Evolutionary conservation across 1,140 invertebrate species (phyloP), one percentile per base, ranked within the genome.

Genomic region (Eumaeus atala): DNA sequence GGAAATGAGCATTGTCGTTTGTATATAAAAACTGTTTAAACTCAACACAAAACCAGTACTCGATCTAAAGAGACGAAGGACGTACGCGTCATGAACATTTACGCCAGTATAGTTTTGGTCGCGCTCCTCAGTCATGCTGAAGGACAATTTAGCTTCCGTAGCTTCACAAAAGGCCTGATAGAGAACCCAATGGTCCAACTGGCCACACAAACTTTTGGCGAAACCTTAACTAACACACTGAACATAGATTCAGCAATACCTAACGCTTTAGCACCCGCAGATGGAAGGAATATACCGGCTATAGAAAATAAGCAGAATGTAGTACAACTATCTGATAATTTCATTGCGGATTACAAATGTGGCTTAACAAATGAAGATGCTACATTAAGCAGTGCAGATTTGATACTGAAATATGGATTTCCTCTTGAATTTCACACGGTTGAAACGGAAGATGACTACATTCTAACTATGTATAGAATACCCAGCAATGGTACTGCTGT

Each of bases 371-470:
- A 62, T 48, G 57, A 68, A 59, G 69, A 67, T 50, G 53, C 54
- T 7, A 10, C 48, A 42, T 33, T 68, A 17, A 69, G 61, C 17
- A 61, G 62, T 35, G 63, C 62, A 1, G 55, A 71, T 44, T 44
- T 71, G 8, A 59, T 70, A 18, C 33, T 21, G 14, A 74, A 70
- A 59, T 61, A 71, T 47, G 63, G 55, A 10, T 62, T 62, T 18
- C 48, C 54, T 10, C 61, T 62, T 1, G 51, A 53, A 53, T 54
- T 56, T 44, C 60, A 71, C 38, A 16, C 17, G 5, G 64, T 53
- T 37, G 40, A 42, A 14, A 53, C 51, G 4, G 18, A 44, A 28
- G 51, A 53, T 42, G 37, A 38, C 10, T 53, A 53, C 12, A 53
- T 53, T 44, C 33, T 53, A 21, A 40, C 38, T 28, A 53, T 53